Base-by-base conservation (phyloP, 2,797 vertebrate species). In the Tauraco hartlaubi region DNA sequence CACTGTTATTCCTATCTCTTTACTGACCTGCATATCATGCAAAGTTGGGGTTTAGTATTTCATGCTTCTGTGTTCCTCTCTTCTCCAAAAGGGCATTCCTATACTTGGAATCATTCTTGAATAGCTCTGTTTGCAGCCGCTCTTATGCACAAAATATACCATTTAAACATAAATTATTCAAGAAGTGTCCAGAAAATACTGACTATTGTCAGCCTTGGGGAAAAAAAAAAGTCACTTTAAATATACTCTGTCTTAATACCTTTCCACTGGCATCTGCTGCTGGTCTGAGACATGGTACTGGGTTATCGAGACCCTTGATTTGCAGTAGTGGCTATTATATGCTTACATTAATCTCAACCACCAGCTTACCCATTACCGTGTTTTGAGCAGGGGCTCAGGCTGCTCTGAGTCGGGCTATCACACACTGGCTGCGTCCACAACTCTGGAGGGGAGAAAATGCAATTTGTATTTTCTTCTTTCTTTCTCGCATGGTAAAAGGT, bases 151-250 rank as follows among this genome's bases (percentile, higher is more conserved):
- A 73, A 94, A 90, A 61, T 21, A 90, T 3, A 69, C 71, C 35
- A 55, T 41, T 88, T 76, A 74, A 90, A 84, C 22, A 74, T 71
- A 81, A 96, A 94, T 88, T 92, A 87, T 88, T 95, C 63, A 90
- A 56, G n/a, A 91, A 79, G n/a, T 44, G 46, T 78, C 73, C 85
- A 84, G 79, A 83, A 96, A 92, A 94, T 56, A 90, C 58, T 67
- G 63, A 51, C 76, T 75, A n/a, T 22, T 86, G 29, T 69, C 67
- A 73, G 55, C 61, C 83, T 62, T 66, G 48, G 43, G 58, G 54
- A 0, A 8, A 62, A 80, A 54, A 46, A 71, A 81, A 74, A 81
- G 44, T 56, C 63, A 61, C 37, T 91, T 86, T 56, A 79, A 81
- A 85, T 73, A 66, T 41, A 69, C 12, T 72, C n/a, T 46, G 39